Evolutionary conservation across 2,113 vertebrate species (phyloP).

Genomic region (Scartelaos histophorus): DNA sequence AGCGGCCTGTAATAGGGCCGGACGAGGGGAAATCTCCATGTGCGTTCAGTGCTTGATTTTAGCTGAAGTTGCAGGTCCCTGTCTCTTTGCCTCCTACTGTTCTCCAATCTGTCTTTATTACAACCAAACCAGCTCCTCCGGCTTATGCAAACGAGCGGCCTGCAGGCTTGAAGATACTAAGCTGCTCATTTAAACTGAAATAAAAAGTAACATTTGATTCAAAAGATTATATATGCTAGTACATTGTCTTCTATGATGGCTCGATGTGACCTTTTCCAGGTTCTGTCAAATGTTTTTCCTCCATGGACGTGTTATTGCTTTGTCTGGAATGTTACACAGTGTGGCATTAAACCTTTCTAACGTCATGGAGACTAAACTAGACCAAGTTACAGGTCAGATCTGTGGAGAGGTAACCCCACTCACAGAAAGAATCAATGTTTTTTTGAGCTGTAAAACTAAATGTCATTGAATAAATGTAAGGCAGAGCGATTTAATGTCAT

Average conservation of each 20-base stretch:
- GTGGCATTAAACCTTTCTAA: too few species aligned
- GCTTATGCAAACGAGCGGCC: conserved; percentile 39
- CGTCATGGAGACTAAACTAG: too few species aligned
- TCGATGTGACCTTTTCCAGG: conserved; percentile 40
- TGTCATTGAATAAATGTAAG: too few species aligned
- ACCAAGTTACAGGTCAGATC: too few species aligned
- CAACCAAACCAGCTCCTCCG: conserved; percentile 36
- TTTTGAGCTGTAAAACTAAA: too few species aligned
- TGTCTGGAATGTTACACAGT: too few species aligned
- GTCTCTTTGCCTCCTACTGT: conserved; percentile 66
- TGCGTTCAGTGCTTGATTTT: conserved; percentile 56
- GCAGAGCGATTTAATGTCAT: too few species aligned
- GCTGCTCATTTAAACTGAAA: conserved; percentile 45
- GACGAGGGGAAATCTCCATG: conserved; percentile 56
- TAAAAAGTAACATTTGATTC: conserved; percentile 36
- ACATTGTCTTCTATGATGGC: conserved; percentile 11
- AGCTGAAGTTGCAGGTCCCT: conserved; percentile 72
- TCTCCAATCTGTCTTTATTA: conserved; percentile 74
- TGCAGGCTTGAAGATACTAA: conserved; percentile 53
- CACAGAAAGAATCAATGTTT: too few species aligned
- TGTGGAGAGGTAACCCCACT: too few species aligned
- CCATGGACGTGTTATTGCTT: too few species aligned
- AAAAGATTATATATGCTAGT: conserved; percentile 17
- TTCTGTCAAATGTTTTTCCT: too few species aligned
- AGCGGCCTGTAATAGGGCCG: conserved; percentile 55